Evolutionary conservation across 2,797 vertebrate genomes (phyloP).

Genomic region (Chrysolophus pictus): DNA sequence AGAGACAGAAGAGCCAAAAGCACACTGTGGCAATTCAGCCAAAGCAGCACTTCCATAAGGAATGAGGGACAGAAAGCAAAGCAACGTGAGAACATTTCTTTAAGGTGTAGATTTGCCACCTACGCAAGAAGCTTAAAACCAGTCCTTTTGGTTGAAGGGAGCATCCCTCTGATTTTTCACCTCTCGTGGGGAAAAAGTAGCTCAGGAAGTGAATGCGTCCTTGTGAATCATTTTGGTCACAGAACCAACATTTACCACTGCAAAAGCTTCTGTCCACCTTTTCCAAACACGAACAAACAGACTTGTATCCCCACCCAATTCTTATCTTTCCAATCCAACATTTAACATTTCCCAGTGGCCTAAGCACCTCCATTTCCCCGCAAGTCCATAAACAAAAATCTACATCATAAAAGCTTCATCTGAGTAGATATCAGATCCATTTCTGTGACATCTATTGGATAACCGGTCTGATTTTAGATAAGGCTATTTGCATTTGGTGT

Average conservation of each 20-base stretch:
- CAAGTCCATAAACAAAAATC: background rate
- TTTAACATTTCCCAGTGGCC: background rate
- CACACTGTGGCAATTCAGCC: background rate
- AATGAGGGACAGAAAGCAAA: background rate
- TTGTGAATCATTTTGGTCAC: background rate
- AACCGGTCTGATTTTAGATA: background rate
- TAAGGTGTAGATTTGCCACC: background rate
- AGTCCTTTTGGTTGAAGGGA: background rate
- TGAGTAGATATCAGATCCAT: background rate
- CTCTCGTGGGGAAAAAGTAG: background rate
- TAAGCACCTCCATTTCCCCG: background rate
- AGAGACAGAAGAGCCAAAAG: background rate
- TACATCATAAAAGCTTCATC: background rate
- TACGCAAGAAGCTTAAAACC: background rate
- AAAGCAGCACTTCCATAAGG: background rate
- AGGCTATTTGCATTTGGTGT: background rate
- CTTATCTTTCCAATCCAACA: background rate
- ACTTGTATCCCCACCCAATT: background rate
- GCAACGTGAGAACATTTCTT: background rate
- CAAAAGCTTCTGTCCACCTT: background rate
- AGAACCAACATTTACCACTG: background rate
- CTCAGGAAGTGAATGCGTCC: background rate
- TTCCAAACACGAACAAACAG: background rate
- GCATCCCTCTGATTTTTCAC: background rate
- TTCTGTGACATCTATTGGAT: background rate